Evolutionary conservation across 2,113 vertebrate species (phyloP).

Genomic region (Mobula birostris): DNA sequence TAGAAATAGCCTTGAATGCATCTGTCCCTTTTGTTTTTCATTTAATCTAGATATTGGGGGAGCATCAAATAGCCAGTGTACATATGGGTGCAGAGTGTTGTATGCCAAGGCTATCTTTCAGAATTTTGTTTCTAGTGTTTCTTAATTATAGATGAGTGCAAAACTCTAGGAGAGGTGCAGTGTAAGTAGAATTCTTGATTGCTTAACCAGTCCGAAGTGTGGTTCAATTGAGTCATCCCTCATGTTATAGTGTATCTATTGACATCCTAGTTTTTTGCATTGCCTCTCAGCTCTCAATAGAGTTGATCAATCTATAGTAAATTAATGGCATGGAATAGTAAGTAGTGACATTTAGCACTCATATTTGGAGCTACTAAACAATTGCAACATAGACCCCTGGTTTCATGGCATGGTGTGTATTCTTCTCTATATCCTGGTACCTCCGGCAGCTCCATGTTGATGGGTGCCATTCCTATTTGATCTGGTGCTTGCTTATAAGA

Average conservation of each 20-base stretch:
- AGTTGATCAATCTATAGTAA: neutral
- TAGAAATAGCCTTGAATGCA: neutral
- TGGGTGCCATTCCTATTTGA: neutral
- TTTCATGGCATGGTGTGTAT: neutral
- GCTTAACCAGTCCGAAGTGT: neutral
- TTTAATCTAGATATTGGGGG: neutral
- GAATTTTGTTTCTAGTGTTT: neutral
- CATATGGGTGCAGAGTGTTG: neutral
- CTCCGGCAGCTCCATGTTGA: neutral
- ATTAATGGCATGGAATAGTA: neutral
- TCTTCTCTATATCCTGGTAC: neutral
- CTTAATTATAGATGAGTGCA: neutral
- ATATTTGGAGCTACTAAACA: conserved; percentile 1
- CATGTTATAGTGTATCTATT: neutral
- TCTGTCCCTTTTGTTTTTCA: neutral
- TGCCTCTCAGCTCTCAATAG: neutral
- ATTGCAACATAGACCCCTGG: neutral
- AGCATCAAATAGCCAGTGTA: neutral
- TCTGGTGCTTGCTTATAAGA: neutral
- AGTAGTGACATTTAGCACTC: neutral
- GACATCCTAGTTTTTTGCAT: neutral
- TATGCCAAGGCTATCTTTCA: neutral
- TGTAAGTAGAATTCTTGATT: neutral
- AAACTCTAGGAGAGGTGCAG: neutral
- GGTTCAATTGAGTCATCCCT: neutral